These are phyloP conservation scores for Chloroceryle aenea DNA, from an alignment of 2,113 vertebrate genomes.

Conservation along the genomic window DNA sequence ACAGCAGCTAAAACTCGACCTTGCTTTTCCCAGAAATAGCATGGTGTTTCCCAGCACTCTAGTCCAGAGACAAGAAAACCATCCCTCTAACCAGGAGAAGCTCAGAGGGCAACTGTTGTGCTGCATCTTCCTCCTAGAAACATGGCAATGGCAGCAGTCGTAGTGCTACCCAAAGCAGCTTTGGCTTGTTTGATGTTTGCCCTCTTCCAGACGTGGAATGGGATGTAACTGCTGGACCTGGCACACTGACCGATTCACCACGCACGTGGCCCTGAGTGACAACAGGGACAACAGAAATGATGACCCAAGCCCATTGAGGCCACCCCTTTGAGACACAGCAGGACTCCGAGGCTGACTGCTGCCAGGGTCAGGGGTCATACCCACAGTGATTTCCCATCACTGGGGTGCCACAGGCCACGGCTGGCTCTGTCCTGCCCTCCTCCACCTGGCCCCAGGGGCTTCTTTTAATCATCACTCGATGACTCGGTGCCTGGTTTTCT, in stretches of 20 bases:
- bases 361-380: neutral
- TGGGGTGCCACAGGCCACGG: fast-evolving
- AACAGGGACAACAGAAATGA: neutral
- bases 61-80: neutral
- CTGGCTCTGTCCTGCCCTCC: neutral
- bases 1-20: neutral
- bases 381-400: neutral
- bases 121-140: neutral
- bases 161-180: neutral
- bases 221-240: neutral
- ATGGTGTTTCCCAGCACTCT: neutral
- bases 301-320: neutral
- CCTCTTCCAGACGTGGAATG: neutral
- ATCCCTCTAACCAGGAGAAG: neutral
- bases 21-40: neutral
- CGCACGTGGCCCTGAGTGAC: fast-evolving
- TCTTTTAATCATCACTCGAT: fast-evolving
- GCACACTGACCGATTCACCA: neutral
- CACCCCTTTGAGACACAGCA: neutral
- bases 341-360: neutral
- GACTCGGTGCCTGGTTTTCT: neutral
- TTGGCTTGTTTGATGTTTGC: neutral
- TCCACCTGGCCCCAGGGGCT: neutral
- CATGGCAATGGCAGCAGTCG: neutral
- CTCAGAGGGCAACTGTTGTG: neutral